Evolutionary conservation across 1,140 invertebrate genomes (phyloP).

Genomic region (Drosophila lini): DNA sequence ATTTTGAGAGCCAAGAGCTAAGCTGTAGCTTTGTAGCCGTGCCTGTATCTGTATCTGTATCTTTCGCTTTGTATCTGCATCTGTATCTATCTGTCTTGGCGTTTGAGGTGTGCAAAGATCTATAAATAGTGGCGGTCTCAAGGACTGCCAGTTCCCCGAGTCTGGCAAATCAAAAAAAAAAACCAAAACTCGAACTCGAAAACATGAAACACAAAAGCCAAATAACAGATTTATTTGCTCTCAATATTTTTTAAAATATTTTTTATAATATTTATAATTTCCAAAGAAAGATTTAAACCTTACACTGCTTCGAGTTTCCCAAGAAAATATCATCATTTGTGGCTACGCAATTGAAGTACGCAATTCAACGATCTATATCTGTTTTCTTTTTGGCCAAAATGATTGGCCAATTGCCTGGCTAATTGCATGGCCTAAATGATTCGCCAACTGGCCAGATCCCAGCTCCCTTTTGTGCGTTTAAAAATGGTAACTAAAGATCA

Average conservation of each 20-base stretch:
- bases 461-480: neutral
- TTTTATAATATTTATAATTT: neutral
- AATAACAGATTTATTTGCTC: neutral
- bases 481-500: slow-evolving; percentile 64
- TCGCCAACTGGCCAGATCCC: slow-evolving; percentile 20
- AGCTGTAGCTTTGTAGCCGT: neutral
- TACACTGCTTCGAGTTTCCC: neutral
- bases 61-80: neutral
- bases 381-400: neutral
- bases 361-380: neutral
- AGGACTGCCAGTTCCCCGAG: slow-evolving; percentile 41
- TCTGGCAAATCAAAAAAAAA: slow-evolving; percentile 2
- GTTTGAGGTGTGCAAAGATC: slow-evolving; percentile 37
- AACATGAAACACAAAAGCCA: slow-evolving; percentile 7
- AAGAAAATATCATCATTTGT: neutral
- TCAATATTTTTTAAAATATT: neutral
- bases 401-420: slow-evolving; percentile 39
- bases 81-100: slow-evolving; percentile 10
- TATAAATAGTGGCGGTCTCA: slow-evolving; percentile 50
- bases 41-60: neutral
- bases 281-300: neutral
- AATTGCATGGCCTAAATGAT: slow-evolving; percentile 39
- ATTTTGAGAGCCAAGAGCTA: slow-evolving; percentile 15
- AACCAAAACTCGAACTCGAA: slow-evolving; percentile 8
- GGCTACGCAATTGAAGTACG: neutral